Evolutionary conservation across 1,140 invertebrate genomes (phyloP), one percentile per base, ranked within the genome.

Genomic region (Cephus cinctus): DNA sequence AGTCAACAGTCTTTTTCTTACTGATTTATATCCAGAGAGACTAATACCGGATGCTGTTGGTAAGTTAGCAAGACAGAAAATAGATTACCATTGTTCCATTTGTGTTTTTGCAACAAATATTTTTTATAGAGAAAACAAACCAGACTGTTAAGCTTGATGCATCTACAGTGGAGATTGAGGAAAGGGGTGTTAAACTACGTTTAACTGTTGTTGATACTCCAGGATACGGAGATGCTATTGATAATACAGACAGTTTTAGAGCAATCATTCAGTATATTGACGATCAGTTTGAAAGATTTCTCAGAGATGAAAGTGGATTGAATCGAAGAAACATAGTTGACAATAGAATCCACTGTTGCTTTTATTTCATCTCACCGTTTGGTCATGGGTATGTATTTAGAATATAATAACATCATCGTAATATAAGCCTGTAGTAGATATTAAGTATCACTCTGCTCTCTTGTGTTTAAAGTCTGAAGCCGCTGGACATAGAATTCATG

Each of bases 291-390:
- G 92, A 95, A 76, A 84, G 90, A 50, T 96, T 93, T 71, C 76
- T 96, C 18, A 83, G 89, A 36, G 92, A 95, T 64, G 93, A 96
- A 75, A 93, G 89, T 66, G 93, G 94, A 5, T 79, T 96, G 9
- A 95, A 96, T 73, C 81, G 92, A 35, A 84, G 92, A 55, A 93
- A 95, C 63, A 95, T 94, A 57, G 86, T 94, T 32, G 94, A 96
- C 64, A 94, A 92, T 74, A 83, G 93, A 70, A 91, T 96, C 67
- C 93, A 96, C 71, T 96, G 92, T 75, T 99, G 96, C 78, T 94
- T 99, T 62, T 99, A 99, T 78, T 99, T 99, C 74, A 98, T 99
- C 67, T 96, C 96, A 34, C 97, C 98, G 11, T 95, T 95, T 76
- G 96, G 96, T 21, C 96, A 98, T 80, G 95, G 96, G 86, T 90